These are phyloP conservation scores for Drosophila melanogaster DNA, from an alignment of 1,140 invertebrate species.

Conservation along the genomic window DNA sequence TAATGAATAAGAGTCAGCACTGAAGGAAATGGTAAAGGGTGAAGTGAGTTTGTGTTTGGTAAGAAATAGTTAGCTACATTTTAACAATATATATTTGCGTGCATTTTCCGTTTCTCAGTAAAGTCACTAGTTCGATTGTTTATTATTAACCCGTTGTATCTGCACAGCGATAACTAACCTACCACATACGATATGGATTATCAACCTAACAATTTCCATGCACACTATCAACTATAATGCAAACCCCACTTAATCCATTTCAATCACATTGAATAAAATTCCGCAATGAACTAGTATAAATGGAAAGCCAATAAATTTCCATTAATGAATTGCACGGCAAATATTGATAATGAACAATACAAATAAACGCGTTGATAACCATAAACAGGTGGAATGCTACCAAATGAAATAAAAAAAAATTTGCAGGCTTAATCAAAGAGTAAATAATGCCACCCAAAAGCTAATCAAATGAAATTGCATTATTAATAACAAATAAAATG, in stretches of 20 bases:
- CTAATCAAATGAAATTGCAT: constrained; percentile 62
- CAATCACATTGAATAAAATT: constrained; percentile 30
- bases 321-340: constrained; percentile 54
- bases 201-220: background rate
- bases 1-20: constrained; percentile 18
- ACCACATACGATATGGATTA: constrained; percentile 16
- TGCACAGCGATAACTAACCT: constrained; percentile 28
- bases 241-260: constrained; percentile 27
- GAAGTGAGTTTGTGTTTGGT: background rate
- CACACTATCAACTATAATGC: constrained; percentile 8
- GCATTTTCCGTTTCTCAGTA: no score
- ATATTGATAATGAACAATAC: constrained; percentile 47
- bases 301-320: constrained; percentile 41
- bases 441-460: constrained; percentile 37
- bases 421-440: constrained; percentile 48
- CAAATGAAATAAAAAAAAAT: constrained; percentile 53
- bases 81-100: background rate
- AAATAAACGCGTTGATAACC: constrained; percentile 33
- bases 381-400: constrained; percentile 24
- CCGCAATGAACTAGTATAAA: constrained; percentile 37
- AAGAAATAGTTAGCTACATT: background rate
- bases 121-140: background rate
- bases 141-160: background rate
- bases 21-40: background rate
- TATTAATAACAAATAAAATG: constrained; percentile 66